Evolutionary conservation across 1,140 invertebrate species (phyloP), one percentile per base, ranked within the genome.

Genomic region (Lepidotrigona ventralis): DNA sequence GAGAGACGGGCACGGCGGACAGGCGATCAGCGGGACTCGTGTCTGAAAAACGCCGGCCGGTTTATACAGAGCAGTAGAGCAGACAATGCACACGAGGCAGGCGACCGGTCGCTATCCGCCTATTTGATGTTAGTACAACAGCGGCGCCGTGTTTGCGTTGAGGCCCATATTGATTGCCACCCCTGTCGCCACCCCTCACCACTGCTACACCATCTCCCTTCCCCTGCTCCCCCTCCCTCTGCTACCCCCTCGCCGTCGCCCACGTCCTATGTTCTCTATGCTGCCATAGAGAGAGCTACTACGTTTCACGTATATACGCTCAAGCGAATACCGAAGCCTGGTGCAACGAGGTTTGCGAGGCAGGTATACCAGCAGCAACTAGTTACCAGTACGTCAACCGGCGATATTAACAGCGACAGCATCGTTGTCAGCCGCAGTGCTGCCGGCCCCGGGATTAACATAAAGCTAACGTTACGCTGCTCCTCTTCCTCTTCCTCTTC

Each of bases 91-190:
- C 88, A 90, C 89, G 91, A 90, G 91, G 84, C 88, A 90, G 91
- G 91, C 92, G 91, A 90, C 86, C 90, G 91, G 86, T 93, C 91
- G 93, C 93, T 92, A 93, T 94, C 93, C 94, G 93, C 93, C 94
- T 94, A 94, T 94, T 94, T 94, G 93, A 94, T 94, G 94, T 94
- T 94, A 93, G 93, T 94, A 94, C 93, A 94, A 93, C 93, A 93
- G 92, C 90, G 91, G 92, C 90, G 90, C 90, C 92, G 93, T 94
- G 93, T 94, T 94, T 94, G 93, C 93, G 92, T 93, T 94, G 92
- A 94, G 93, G 92, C 92, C 93, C 93, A 94, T 94, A 94, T 94
- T 94, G 94, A 94, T 94, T 94, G 93, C 92, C 92, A 92, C 90
- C 93, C 93, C 92, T 93, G 93, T 93, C 91, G 90, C 90, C 92